Evolutionary conservation across 2,797 vertebrate species (phyloP).

Genomic region (Lutjanus argentimaculatus): DNA sequence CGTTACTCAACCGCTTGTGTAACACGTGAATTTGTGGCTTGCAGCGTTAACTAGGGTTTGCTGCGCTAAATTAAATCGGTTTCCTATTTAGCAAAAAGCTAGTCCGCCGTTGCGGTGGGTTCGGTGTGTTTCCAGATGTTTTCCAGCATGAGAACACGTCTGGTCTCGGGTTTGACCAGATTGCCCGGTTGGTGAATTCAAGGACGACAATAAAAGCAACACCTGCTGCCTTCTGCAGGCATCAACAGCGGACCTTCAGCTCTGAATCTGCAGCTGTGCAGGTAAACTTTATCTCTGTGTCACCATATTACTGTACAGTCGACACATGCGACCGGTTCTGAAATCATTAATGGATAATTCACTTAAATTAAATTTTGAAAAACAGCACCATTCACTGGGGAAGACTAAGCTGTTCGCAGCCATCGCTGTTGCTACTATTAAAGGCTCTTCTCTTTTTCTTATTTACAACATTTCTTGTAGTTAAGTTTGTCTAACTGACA

Average conservation of each 20-base stretch:
- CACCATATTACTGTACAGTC: no score
- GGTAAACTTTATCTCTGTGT: conserved; percentile 32
- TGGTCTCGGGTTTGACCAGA: conserved; percentile 27
- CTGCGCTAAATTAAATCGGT: no score
- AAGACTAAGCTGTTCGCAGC: neutral
- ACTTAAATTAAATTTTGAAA: no score
- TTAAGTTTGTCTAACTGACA: no score
- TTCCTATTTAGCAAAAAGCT: rapidly evolving
- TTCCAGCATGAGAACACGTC: neutral
- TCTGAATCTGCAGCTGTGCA: conserved; percentile 48
- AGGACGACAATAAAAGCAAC: neutral
- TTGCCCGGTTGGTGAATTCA: neutral
- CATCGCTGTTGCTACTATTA: neutral
- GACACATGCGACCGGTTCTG: neutral
- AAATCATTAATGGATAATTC: no score
- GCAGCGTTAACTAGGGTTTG: neutral
- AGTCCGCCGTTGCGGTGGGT: neutral
- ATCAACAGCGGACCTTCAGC: conserved; percentile 31
- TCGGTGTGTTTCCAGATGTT: conserved; percentile 39
- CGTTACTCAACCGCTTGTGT: conserved; percentile 48
- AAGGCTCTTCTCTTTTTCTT: no score
- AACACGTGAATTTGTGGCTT: conserved; percentile 6
- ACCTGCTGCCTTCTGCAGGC: conserved; percentile 28
- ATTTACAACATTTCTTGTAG: no score
- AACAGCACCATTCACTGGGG: no score